Base-by-base conservation (phyloP, 2,113 vertebrate species). In the Corythornis cristatus region DNA sequence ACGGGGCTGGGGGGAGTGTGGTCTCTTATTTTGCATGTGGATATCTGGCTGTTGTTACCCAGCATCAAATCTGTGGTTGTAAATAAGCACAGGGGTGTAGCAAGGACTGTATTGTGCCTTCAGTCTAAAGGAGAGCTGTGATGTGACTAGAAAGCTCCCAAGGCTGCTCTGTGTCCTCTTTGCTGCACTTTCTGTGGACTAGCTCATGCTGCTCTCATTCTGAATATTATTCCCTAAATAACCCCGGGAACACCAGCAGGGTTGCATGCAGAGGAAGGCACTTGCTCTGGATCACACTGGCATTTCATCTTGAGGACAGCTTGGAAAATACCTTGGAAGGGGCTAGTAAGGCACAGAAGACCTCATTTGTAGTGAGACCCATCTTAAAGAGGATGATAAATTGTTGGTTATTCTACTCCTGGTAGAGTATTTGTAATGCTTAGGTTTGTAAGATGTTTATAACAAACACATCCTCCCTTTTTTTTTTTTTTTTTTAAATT, bases 61-160 rank as follows among this genome's bases (percentile, higher is more conserved):
- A 14, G 22, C 46, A 28, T 54, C 70, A 37, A 15, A 11, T 21
- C 5, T 0, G 2, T 5, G 11, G 7, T n/a, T 33, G 35, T 43
- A 31, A 23, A 17, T 37, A 26, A 43, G 31, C 57, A 22, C 22
- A 11, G 42, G 20, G 10, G 20, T 23, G 7, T 1, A 17, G 40
- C 26, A 20, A 5, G 29, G 58, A 15, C 8, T 0, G 0, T 66
- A 3, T 5, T 54, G 42, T 72, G 68, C 12, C 40, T 31, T 29
- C 12, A 16, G n/a, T 2, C 35, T 25, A 1, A 12, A 1, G 8
- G 8, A 37, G 33, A 23, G 17, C 48, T 11, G 57, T 18, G 61
- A 19, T 18, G 31, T 14, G 40, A 83, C 19, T 2, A 60, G 46
- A 8, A 1, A 3, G 26, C 26, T 37, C 11, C 6, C 14, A 0